Evolutionary conservation across 2,113 vertebrate genomes (phyloP).

Genomic region (Phyllostomus discolor): DNA sequence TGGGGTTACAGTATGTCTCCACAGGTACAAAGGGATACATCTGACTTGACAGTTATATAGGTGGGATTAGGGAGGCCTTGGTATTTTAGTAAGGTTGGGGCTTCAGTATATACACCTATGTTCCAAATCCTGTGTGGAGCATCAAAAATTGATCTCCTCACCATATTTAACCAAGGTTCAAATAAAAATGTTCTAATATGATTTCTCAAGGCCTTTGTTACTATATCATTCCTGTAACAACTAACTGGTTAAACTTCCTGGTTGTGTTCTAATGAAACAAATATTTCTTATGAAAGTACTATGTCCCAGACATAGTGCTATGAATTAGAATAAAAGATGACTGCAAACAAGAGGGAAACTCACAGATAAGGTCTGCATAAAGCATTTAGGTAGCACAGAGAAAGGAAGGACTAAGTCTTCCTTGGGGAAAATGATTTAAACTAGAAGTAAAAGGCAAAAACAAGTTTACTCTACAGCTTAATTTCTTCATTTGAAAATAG

Average conservation of each 20-base stretch:
- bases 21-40: neutral
- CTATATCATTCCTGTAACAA: neutral
- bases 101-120: neutral
- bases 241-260: neutral
- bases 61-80: neutral
- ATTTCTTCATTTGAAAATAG: neutral
- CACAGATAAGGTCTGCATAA: neutral
- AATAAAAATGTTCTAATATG: neutral
- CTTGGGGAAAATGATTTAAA: neutral
- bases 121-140: neutral
- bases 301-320: neutral
- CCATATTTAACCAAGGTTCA: neutral
- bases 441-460: neutral
- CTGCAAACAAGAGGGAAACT: neutral
- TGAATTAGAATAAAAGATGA: neutral
- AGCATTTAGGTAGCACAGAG: neutral
- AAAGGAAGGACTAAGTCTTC: neutral
- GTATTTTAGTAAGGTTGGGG: neutral
- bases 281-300: neutral
- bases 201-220: neutral
- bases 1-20: neutral
- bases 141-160: neutral
- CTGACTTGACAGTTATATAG: neutral
- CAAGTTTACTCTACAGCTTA: neutral
- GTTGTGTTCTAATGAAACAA: neutral